Evolutionary conservation across 2,888 invertebrate genomes (phyloP), one percentile per base, ranked within the genome.

Genomic region (Cyclophora punctaria): DNA sequence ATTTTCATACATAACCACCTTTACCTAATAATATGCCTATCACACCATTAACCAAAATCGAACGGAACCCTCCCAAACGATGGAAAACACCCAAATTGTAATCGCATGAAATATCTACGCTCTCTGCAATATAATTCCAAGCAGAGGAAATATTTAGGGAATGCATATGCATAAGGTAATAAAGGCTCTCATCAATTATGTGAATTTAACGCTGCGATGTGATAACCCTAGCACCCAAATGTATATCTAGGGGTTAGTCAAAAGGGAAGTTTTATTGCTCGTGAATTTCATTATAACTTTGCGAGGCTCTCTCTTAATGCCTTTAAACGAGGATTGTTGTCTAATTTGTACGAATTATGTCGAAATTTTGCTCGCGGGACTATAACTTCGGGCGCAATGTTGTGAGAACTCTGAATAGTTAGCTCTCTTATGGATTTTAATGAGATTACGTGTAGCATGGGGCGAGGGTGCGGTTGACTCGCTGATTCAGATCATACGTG

Each of bases 241-340:
- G 80, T 85, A 83, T 83, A 80, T 80, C 80, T 76, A 74, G 83
- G 81, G 83, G 82, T 84, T 84, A 81, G 82, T 80, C 80, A 78
- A 82, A 82, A 82, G 81, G 78, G 80, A 86, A 86, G 84, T 87
- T 87, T 86, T 85, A 87, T 87, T 86, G 86, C 84, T 86, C 75
- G 82, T 84, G 87, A 86, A 87, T 86, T 87, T 86, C 85, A 86
- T 86, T 87, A 87, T 86, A 86, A 87, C 80, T 87, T 86, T 74
- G 78, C 75, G 71, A 69, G 71, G 74, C 78, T 73, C 78, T 71
- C 78, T 66, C 77, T 81, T 80, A 82, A 81, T 79, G 81, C 78
- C 79, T 81, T 82, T 78, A 79, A 84, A 82, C 72, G 78, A 73
- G 83, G 78, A 83, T 83, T 85, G 84, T 85, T 81, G 81, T 83